Conservation (phyloP, 1,140 invertebrate species). For the Zophobas atratus region DNA sequence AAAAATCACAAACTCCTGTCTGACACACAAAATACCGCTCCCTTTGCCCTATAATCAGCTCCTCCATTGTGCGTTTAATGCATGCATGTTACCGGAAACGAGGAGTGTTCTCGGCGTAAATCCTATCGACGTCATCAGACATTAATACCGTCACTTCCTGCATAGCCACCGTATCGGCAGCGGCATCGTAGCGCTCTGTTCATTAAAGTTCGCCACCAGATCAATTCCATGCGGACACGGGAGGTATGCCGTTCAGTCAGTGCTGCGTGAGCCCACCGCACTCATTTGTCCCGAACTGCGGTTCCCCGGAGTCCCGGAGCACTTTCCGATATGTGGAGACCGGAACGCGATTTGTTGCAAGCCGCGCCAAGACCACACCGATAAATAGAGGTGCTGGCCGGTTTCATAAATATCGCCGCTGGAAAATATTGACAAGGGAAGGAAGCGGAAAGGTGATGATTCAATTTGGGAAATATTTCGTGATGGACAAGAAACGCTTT, state of each 20-base stretch:
- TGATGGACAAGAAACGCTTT: no score
- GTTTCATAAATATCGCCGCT: constrained; percentile 1
- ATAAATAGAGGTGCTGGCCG: constrained; percentile 25
- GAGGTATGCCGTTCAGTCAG: constrained; percentile 46
- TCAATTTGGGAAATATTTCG: constrained; percentile 12
- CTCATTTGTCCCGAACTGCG: constrained; percentile 48
- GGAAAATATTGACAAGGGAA: constrained; percentile 22
- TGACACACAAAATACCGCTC: neutral
- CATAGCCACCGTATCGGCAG: constrained; percentile 24
- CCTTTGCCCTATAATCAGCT: neutral
- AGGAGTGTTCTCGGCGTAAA: constrained; percentile 31
- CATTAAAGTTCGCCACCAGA: constrained; percentile 45
- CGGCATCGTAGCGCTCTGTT: constrained; percentile 45
- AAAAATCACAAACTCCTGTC: no score
- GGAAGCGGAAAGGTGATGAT: constrained; percentile 22
- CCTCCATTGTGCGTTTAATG: constrained; percentile 21
- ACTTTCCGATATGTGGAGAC: constrained; percentile 28
- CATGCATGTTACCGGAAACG: constrained; percentile 29
- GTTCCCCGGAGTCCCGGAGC: constrained; percentile 39
- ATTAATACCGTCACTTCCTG: constrained; percentile 43
- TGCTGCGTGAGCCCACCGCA: constrained; percentile 48
- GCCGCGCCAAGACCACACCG: neutral
- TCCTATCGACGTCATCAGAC: constrained; percentile 44
- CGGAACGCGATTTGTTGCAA: constrained; percentile 33
- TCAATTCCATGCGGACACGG: constrained; percentile 47